These are phyloP conservation scores for Antheraea mylitta DNA, from an alignment of 1,140 invertebrate genomes.

Conservation along the genomic window DNA sequence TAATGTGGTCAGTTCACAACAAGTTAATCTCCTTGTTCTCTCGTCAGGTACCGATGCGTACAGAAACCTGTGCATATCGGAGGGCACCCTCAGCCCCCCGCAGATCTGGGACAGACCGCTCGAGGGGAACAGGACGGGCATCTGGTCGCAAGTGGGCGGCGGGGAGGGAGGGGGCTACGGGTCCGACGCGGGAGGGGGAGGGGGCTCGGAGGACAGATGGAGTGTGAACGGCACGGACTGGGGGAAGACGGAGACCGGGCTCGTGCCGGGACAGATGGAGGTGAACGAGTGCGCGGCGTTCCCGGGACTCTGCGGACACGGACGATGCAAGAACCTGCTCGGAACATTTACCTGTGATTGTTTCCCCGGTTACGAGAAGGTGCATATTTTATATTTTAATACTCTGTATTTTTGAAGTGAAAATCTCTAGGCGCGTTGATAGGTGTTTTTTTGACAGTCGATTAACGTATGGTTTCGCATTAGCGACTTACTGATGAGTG, in stretches of 20 bases:
- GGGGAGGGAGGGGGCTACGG: conserved; percentile 16
- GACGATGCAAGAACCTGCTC: conserved; percentile 82
- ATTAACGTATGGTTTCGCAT: no score
- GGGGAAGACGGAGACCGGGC: conserved; percentile 36
- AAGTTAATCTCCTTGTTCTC: neutral
- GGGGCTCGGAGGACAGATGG: conserved; percentile 18
- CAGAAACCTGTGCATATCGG: conserved; percentile 57
- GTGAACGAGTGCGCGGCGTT: conserved; percentile 94
- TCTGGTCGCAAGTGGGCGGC: conserved; percentile 28
- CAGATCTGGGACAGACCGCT: conserved; percentile 36
- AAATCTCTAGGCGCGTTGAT: no score
- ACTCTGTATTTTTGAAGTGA: no score
- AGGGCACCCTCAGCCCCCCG: conserved; percentile 28
- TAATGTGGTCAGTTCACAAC: no score
- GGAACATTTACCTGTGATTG: conserved; percentile 84
- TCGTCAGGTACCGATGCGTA: conserved; percentile 57
- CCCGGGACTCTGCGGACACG: conserved; percentile 90
- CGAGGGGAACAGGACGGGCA: conserved; percentile 20
- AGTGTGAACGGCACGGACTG: conserved; percentile 25
- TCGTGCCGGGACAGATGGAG: conserved; percentile 86
- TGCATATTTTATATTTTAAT: conserved; percentile 18
- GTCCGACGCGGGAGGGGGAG: conserved; percentile 16
- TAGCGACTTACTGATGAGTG: no score
- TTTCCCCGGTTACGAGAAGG: conserved; percentile 85
- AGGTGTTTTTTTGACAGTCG: no score